Conservation (phyloP, 2,888 invertebrate species). For the Tetrapedia diversipes region DNA sequence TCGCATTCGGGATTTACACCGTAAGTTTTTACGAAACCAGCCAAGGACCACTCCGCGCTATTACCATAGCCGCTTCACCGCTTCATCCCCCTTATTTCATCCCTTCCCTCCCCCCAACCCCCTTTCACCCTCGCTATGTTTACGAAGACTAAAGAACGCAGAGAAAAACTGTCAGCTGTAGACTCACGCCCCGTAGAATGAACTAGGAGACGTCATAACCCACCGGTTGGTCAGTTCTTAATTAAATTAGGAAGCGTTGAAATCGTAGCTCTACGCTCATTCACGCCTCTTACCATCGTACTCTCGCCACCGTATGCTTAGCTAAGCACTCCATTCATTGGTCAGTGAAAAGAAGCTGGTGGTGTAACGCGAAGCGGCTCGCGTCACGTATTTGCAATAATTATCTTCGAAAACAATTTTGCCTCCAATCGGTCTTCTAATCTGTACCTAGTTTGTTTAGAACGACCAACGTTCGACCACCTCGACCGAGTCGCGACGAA, state of each 20-base stretch:
- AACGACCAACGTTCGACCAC: neutral
- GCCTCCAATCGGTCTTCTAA: neutral
- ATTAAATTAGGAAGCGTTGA: constrained; percentile 78
- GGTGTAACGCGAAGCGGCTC: constrained; percentile 41
- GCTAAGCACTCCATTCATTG: constrained; percentile 74
- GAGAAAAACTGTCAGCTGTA: constrained; percentile 64
- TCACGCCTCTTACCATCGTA: constrained; percentile 74
- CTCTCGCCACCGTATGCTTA: constrained; percentile 72
- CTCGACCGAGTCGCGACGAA: neutral
- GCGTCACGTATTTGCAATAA: constrained; percentile 47
- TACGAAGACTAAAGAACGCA: constrained; percentile 17
- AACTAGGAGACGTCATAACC: constrained; percentile 65
- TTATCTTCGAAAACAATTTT: constrained; percentile 22
- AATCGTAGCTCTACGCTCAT: constrained; percentile 77
- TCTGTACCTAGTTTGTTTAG: neutral
- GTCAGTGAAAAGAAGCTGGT: constrained; percentile 69
- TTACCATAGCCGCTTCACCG: no score
- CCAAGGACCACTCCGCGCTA: no score
- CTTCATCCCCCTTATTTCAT: no score
- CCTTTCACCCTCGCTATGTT: neutral
- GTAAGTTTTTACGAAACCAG: constrained; percentile 72
- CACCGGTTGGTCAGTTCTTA: constrained; percentile 72
- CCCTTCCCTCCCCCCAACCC: neutral
- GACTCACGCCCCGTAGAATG: constrained; percentile 60
- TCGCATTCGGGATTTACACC: constrained; percentile 85